phyloP scores from a whole-genome alignment of 2,888 invertebrate genomes.

The Apamea anceps region DNA sequence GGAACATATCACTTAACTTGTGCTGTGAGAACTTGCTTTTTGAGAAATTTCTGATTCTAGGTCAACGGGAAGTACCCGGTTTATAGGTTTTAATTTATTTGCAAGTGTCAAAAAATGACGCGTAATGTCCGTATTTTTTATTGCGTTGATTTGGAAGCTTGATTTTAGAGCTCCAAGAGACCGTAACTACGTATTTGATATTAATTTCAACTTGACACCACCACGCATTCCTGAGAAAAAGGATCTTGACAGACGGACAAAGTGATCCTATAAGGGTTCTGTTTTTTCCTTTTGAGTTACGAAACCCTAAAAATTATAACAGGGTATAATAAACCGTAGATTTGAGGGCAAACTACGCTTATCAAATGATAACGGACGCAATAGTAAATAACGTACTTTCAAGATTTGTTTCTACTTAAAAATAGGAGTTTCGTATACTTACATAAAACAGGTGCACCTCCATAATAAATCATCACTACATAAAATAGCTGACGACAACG shows the following conservation, averaged over 20 bases:
- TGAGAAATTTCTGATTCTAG: not conserved
- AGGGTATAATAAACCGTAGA: conserved; percentile 27
- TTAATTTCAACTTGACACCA: not conserved
- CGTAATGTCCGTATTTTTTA: too few relatives aligned
- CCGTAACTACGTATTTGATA: not conserved
- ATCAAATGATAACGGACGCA: conserved; percentile 31
- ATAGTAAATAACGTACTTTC: not conserved
- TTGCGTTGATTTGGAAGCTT: too few relatives aligned
- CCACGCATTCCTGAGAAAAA: not conserved
- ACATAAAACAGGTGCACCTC: not conserved
- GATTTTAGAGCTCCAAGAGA: not conserved
- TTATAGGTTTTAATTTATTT: not conserved
- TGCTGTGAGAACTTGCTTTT: not conserved
- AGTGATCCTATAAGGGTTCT: not conserved
- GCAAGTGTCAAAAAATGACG: not conserved
- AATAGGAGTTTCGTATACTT: not conserved
- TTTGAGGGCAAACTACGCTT: conserved; percentile 27
- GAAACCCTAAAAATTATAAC: conserved; percentile 17
- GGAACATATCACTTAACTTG: not conserved
- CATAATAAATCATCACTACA: not conserved
- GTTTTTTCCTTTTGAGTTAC: not conserved
- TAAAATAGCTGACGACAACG: not conserved
- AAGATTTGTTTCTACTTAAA: conserved; percentile 9
- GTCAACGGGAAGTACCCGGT: not conserved
- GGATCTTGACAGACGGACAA: not conserved